Conservation (phyloP, 2,113 vertebrate species). For the Xenopus tropicalis region DNA sequence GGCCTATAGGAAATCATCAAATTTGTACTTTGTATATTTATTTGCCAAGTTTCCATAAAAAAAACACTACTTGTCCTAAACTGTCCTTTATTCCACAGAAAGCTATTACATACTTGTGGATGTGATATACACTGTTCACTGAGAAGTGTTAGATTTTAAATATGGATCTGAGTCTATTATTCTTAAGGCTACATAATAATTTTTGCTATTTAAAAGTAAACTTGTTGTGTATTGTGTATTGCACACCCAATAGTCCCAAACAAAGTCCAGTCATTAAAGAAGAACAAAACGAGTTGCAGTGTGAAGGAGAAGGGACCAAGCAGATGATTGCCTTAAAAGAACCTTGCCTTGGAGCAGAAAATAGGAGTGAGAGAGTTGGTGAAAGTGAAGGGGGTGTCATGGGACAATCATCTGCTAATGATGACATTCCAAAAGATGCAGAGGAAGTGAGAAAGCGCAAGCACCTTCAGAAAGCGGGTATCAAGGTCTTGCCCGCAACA, state of each 20-base stretch:
- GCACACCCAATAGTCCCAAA: constrained; percentile 65
- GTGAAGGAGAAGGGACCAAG: constrained; percentile 49
- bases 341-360: constrained; percentile 23
- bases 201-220: neutral
- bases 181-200: neutral
- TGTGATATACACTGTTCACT: too few relatives aligned
- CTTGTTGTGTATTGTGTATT: constrained; percentile 28
- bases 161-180: too few relatives aligned
- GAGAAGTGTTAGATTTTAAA: too few relatives aligned
- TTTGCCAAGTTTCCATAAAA: too few relatives aligned
- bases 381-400: constrained; percentile 33
- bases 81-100: too few relatives aligned
- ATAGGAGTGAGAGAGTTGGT: neutral
- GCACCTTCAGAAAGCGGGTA: constrained; percentile 81
- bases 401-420: neutral
- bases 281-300: constrained; percentile 59
- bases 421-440: constrained; percentile 48
- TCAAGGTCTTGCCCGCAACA: constrained; percentile 83
- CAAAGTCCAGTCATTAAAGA: constrained; percentile 71
- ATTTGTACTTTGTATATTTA: too few relatives aligned
- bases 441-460: constrained; percentile 71
- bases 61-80: too few relatives aligned
- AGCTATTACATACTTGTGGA: too few relatives aligned
- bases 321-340: constrained; percentile 36
- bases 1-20: too few relatives aligned